Conservation (phyloP, 1,140 invertebrate species). For the Tribolium madens region DNA sequence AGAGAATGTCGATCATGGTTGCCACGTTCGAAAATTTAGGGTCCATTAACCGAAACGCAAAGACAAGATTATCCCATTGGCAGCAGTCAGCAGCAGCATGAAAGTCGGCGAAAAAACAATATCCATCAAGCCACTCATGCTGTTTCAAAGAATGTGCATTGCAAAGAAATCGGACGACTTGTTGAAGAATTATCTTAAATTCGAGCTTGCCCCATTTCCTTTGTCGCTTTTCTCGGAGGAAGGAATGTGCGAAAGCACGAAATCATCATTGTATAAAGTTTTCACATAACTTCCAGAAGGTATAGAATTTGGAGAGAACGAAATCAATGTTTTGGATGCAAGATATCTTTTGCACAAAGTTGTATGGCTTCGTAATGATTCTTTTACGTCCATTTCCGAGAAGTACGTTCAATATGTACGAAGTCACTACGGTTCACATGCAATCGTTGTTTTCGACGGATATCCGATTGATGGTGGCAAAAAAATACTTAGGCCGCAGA, state of each 20-base stretch:
- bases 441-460: constrained; percentile 61
- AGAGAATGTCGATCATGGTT: constrained; percentile 24
- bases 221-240: constrained; percentile 58
- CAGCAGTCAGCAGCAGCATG: constrained; percentile 51
- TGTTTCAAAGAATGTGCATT: constrained; percentile 44
- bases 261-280: constrained; percentile 57
- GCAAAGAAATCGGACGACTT: background rate
- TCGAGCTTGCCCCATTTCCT: constrained; percentile 60
- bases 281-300: too few relatives aligned
- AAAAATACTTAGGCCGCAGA: constrained; percentile 54
- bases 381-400: constrained; percentile 60
- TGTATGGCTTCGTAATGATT: constrained; percentile 60
- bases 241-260: constrained; percentile 59
- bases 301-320: constrained; percentile 10
- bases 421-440: constrained; percentile 59
- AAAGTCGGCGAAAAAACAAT: constrained; percentile 15
- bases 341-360: constrained; percentile 59
- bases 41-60: too few relatives aligned
- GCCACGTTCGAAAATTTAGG: constrained; percentile 41
- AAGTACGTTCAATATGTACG: constrained; percentile 50
- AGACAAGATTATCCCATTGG: constrained; percentile 45
- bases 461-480: constrained; percentile 48
- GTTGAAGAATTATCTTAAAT: constrained; percentile 57
- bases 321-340: constrained; percentile 59
- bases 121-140: background rate